Percentiles rank a stretch among this genome's conserved stretches.
phyloP scores from a whole-genome alignment of 2,797 vertebrate species.

The Gallirallus australis region DNA sequence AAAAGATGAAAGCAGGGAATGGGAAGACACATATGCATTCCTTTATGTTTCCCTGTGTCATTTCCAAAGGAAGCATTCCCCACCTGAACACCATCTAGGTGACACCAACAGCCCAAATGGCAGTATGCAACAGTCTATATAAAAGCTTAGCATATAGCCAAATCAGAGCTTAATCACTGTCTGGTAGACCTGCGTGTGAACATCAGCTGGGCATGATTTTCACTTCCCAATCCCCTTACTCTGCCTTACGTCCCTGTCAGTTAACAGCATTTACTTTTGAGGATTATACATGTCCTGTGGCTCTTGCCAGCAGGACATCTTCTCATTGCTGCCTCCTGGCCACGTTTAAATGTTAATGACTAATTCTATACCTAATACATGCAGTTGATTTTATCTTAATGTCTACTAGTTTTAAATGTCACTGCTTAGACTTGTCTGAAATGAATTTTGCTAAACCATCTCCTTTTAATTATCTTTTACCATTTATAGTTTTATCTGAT shows the following conservation, averaged over 20 bases:
- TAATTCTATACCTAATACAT: constrained; percentile 57
- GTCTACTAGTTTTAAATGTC: constrained; percentile 60
- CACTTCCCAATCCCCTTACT: neutral
- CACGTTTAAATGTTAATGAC: constrained; percentile 65
- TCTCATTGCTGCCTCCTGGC: constrained; percentile 36
- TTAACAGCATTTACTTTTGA: constrained; percentile 21
- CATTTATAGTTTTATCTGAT: constrained; percentile 2
- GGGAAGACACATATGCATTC: neutral
- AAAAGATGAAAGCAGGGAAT: neutral
- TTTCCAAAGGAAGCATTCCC: neutral
- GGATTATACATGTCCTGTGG: neutral
- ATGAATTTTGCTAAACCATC: constrained; percentile 31
- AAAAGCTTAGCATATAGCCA: neutral
- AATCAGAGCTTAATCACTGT: neutral
- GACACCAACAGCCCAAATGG: neutral
- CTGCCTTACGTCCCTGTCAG: neutral
- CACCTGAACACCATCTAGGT: neutral
- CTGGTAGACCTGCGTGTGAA: neutral
- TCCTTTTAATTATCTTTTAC: constrained; percentile 47
- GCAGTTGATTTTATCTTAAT: constrained; percentile 51
- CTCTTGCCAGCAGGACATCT: constrained; percentile 34
- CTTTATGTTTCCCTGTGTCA: neutral
- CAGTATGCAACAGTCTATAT: neutral
- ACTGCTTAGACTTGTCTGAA: constrained; percentile 44
- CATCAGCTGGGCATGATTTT: neutral